These are phyloP conservation scores for Lutjanus campechanus DNA, from an alignment of 2,797 vertebrate genomes.

Conservation along the genomic window DNA sequence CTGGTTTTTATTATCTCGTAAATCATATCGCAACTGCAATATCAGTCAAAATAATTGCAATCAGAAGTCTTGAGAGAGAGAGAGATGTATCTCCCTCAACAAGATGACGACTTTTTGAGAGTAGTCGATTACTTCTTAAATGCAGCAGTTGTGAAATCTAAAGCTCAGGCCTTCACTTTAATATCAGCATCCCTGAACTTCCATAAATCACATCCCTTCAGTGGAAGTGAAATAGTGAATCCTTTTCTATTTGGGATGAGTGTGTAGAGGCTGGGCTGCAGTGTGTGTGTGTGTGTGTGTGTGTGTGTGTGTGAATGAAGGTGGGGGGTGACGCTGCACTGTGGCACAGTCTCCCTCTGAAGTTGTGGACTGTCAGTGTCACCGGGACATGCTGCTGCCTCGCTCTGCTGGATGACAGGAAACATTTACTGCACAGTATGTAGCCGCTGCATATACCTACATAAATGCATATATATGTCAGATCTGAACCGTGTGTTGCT, in stretches of 20 bases:
- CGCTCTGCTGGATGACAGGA: constrained; percentile 47
- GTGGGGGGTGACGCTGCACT: constrained; percentile 51
- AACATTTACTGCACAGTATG: constrained; percentile 51
- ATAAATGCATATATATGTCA: neutral
- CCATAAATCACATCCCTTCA: neutral
- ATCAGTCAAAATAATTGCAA: too few relatives aligned
- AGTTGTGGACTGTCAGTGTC: constrained; percentile 61
- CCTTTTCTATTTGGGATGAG: constrained; percentile 1
- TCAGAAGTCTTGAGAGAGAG: too few relatives aligned
- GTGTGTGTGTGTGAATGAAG: constrained; percentile 27
- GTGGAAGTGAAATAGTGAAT: constrained; percentile 10
- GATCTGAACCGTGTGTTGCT: neutral
- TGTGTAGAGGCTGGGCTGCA: constrained; percentile 45
- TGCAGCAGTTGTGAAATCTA: too few relatives aligned
- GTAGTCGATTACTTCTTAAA: too few relatives aligned
- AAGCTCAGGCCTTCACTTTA: neutral
- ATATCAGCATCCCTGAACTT: neutral
- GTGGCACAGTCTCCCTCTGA: constrained; percentile 51
- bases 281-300: constrained; percentile 36
- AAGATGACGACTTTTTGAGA: too few relatives aligned
- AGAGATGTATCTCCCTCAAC: too few relatives aligned
- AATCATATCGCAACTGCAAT: too few relatives aligned
- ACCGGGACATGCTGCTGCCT: constrained; percentile 59
- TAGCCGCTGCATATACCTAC: neutral
- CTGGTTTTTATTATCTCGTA: too few relatives aligned